phyloP scores from a whole-genome alignment of 2,888 invertebrate genomes.

The Belgica antarctica region DNA sequence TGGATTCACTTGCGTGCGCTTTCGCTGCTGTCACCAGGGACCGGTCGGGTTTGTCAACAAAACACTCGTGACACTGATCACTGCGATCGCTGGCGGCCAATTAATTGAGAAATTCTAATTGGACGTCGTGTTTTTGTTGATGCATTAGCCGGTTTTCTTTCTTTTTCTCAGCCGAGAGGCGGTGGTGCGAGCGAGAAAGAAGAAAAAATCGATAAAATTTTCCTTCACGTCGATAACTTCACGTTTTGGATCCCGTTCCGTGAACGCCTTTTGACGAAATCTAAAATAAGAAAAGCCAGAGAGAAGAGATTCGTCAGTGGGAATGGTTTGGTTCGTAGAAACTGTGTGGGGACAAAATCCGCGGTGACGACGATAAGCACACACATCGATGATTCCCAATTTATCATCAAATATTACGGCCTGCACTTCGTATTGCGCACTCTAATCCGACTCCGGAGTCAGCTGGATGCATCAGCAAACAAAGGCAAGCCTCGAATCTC shows the following conservation, averaged over 20 bases:
- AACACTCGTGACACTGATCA: not conserved
- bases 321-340: too few species aligned
- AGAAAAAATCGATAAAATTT: constrained; percentile 1
- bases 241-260: constrained; percentile 7
- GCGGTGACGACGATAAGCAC: not conserved
- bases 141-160: not conserved
- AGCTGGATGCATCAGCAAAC: not conserved
- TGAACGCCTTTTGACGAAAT: not conserved
- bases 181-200: not conserved
- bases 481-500: not conserved
- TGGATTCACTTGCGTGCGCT: not conserved
- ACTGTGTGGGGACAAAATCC: too few species aligned
- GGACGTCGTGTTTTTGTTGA: not conserved
- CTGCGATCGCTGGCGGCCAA: not conserved
- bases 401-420: too few species aligned
- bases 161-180: not conserved
- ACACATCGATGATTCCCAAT: not conserved
- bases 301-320: too few species aligned
- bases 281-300: constrained; percentile 15
- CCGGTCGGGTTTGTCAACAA: not conserved
- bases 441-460: not conserved
- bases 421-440: not conserved
- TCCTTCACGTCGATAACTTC: constrained; percentile 5
- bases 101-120: not conserved
- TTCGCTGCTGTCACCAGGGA: not conserved